phyloP scores from a whole-genome alignment of 2,113 vertebrate species.

The Melospiza georgiana region DNA sequence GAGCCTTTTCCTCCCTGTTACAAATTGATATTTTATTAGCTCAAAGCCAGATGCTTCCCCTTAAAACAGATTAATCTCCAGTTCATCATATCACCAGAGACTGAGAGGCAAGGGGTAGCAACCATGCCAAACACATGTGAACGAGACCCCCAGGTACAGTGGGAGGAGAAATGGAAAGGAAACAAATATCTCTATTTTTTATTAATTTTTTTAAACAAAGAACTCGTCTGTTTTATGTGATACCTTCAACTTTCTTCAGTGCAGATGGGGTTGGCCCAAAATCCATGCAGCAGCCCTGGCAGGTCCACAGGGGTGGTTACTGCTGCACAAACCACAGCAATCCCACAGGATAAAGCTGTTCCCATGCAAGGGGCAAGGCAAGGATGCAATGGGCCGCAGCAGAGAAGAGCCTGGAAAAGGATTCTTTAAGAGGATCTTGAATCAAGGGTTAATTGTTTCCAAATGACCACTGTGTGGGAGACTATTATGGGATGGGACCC shows the following conservation, averaged over 20 bases:
- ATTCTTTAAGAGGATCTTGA: constrained; percentile 36
- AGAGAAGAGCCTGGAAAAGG: background rate
- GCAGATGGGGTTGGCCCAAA: background rate
- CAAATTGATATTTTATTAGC: constrained; percentile 69
- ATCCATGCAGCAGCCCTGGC: background rate
- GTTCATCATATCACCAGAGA: constrained; percentile 42
- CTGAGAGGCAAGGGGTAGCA: background rate
- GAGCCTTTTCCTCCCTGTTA: constrained; percentile 48
- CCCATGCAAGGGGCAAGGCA: background rate
- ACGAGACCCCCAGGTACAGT: background rate
- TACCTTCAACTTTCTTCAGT: background rate
- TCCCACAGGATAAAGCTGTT: background rate
- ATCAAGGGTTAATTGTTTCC: constrained; percentile 63
- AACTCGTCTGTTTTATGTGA: background rate
- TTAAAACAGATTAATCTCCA: constrained; percentile 68
- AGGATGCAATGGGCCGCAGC: accelerated
- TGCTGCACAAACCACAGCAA: background rate
- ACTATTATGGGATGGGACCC: constrained; percentile 38
- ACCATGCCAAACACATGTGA: constrained; percentile 15
- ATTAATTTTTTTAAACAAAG: background rate
- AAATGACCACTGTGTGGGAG: constrained; percentile 49
- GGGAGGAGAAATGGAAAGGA: background rate
- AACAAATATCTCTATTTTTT: background rate
- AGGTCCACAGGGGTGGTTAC: background rate
- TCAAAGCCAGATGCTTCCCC: constrained; percentile 69